These are phyloP conservation scores for Thymelicus lineola DNA, from an alignment of 2,888 invertebrate species.

Conservation along the genomic window DNA sequence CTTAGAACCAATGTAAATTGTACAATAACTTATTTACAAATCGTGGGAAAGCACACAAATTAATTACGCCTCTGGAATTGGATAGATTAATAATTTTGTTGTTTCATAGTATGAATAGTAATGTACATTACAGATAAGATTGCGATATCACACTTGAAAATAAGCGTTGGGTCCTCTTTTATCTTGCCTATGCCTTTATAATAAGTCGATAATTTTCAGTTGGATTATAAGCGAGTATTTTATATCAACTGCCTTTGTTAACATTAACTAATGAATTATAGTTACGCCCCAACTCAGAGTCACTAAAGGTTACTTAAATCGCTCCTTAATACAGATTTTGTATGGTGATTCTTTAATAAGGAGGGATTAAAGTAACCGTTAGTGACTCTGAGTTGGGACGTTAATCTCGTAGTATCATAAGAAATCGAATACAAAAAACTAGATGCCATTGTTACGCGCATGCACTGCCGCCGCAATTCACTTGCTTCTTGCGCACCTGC, in stretches of 20 bases:
- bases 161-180: constrained; percentile 13
- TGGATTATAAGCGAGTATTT: background rate
- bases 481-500: constrained; percentile 37
- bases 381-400: no score
- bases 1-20: background rate
- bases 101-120: background rate
- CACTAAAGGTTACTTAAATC: no score
- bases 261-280: constrained; percentile 31
- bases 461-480: constrained; percentile 31
- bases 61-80: constrained; percentile 8
- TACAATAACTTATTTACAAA: constrained; percentile 14
- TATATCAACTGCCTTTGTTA: constrained; percentile 16
- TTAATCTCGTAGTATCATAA: constrained; percentile 20
- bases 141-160: constrained; percentile 11
- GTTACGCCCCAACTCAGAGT: no score
- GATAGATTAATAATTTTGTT: constrained; percentile 21
- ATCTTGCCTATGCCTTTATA: background rate
- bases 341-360: no score
- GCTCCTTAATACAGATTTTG: no score
- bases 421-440: constrained; percentile 32
- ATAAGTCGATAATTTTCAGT: background rate
- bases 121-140: constrained; percentile 18
- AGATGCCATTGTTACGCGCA: constrained; percentile 32
- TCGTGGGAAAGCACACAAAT: constrained; percentile 29
- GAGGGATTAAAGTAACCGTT: no score